Evolutionary conservation across 2,113 vertebrate species (phyloP).

Genomic region (Coreoperca whiteheadi): DNA sequence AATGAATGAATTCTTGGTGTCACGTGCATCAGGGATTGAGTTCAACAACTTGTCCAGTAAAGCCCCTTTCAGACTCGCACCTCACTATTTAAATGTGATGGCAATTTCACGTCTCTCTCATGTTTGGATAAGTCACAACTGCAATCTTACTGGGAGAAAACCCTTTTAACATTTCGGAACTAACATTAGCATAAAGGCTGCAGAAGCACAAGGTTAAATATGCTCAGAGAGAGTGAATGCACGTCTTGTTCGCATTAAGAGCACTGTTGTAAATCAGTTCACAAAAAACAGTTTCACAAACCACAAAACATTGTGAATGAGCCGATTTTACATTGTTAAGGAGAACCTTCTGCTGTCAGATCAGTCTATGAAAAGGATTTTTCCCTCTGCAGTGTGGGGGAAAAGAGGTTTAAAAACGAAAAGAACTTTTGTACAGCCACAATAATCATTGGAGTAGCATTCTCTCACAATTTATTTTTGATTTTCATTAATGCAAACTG

Average conservation of each 20-base stretch:
- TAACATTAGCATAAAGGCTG: neutral
- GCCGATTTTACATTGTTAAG: neutral
- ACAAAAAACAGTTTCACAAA: neutral
- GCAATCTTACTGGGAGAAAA: neutral
- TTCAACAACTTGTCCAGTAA: neutral
- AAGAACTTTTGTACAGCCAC: neutral
- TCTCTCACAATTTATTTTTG: neutral
- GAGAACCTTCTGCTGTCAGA: neutral
- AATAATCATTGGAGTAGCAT: neutral
- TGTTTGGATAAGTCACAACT: neutral
- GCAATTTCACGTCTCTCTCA: neutral
- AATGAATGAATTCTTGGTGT: neutral
- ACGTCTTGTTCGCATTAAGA: neutral
- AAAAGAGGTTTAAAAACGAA: neutral
- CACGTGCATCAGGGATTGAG: neutral
- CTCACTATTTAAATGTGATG: neutral
- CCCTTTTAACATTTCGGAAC: no score
- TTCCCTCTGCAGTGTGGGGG: neutral
- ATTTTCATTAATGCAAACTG: neutral
- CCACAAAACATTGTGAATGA: neutral
- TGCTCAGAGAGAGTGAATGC: neutral
- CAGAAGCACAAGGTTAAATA: neutral
- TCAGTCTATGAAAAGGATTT: neutral
- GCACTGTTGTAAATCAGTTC: neutral
- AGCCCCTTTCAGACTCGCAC: conserved; percentile 31